Percentiles rank a stretch among this genome's conserved stretches.
Evolutionary conservation across 2,113 vertebrate genomes (phyloP).

Genomic region (Irena cyanogastra): DNA sequence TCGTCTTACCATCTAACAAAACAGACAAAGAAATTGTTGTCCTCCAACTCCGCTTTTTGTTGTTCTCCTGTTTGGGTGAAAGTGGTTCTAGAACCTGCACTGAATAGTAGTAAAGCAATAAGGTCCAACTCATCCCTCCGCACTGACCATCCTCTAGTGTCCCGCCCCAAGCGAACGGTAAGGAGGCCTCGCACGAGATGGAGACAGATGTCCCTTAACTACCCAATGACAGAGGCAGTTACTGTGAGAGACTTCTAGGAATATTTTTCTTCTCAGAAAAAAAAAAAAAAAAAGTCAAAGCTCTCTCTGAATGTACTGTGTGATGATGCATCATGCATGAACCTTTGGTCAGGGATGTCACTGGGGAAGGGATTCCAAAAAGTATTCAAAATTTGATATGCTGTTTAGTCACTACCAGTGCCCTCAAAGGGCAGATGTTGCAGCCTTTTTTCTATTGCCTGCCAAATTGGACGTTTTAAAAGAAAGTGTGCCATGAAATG

Average conservation of each 20-base stretch:
- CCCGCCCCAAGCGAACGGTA: constrained; percentile 76
- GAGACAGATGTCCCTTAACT: constrained; percentile 75
- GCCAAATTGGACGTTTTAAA: constrained; percentile 74
- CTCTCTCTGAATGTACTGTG: constrained; percentile 87
- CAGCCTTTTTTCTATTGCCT: constrained; percentile 77
- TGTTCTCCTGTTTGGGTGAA: constrained; percentile 76
- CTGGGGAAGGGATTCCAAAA: constrained; percentile 78
- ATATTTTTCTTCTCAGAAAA: constrained; percentile 69
- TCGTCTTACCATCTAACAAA: constrained; percentile 87
- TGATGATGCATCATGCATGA: constrained; percentile 85
- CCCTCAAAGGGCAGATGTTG: constrained; percentile 73
- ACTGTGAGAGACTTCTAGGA: constrained; percentile 81
- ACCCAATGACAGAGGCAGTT: constrained; percentile 81
- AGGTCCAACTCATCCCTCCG: constrained; percentile 81
- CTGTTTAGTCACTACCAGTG: constrained; percentile 76
- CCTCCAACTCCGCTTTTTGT: constrained; percentile 77
- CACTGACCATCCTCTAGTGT: constrained; percentile 76
- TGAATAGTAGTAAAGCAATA: constrained; percentile 93
- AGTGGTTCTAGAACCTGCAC: constrained; percentile 88
- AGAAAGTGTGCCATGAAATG: constrained; percentile 77
- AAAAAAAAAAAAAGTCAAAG: constrained; percentile 51
- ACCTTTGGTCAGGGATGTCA: constrained; percentile 80
- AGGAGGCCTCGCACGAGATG: constrained; percentile 77
- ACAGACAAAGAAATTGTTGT: constrained; percentile 81
- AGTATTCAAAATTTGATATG: constrained; percentile 76